Percentiles rank a stretch among this genome's conserved stretches.
Evolutionary conservation across 2,888 invertebrate species (phyloP).

Genomic region (Magallana nippona): DNA sequence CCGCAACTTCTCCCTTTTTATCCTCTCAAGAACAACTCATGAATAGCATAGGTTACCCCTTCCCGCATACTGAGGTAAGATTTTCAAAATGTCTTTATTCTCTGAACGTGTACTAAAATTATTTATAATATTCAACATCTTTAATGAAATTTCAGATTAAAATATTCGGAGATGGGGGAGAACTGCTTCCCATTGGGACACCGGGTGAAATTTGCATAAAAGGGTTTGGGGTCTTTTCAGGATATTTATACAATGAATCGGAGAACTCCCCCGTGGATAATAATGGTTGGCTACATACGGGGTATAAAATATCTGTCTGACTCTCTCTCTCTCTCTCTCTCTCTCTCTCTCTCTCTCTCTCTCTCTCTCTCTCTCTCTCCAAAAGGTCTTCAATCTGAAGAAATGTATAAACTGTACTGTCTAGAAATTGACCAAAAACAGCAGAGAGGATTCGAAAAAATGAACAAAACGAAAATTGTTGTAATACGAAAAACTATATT

Average conservation of each 20-base stretch:
- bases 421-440: too few relatives aligned
- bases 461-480: too few relatives aligned
- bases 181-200: background rate
- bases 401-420: too few relatives aligned
- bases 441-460: too few relatives aligned
- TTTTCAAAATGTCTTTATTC: too few relatives aligned
- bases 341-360: slow-evolving; percentile 37
- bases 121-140: too few relatives aligned
- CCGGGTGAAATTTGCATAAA: background rate
- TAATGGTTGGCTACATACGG: background rate
- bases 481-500: too few relatives aligned
- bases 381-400: too few relatives aligned
- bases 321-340: slow-evolving; percentile 39
- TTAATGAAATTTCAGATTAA: background rate
- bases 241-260: slow-evolving; percentile 3
- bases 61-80: background rate
- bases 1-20: background rate
- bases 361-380: background rate
- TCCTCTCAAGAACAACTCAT: background rate
- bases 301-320: slow-evolving; percentile 18
- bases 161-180: background rate
- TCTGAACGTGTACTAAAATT: too few relatives aligned
- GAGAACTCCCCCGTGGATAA: background rate
- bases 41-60: background rate
- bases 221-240: background rate